phyloP scores from a whole-genome alignment of 2,888 invertebrate species.

The Drosophila anomalata region DNA sequence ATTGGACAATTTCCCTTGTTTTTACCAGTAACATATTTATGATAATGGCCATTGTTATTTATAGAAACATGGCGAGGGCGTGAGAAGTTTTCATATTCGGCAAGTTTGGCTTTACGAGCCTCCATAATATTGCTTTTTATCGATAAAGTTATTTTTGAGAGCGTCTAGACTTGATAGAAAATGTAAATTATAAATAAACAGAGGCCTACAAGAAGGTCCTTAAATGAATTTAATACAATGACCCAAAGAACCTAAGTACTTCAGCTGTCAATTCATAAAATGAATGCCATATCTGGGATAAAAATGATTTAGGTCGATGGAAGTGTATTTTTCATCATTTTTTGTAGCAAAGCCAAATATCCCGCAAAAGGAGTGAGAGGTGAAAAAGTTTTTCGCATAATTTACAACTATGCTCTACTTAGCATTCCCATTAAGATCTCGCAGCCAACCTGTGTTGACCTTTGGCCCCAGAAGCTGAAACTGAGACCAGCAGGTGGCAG shows the following conservation, averaged over 20 bases:
- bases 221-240: not conserved
- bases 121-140: conserved; percentile 25
- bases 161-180: conserved; percentile 34
- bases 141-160: conserved; percentile 23
- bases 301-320: conserved; percentile 20
- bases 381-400: conserved; percentile 44
- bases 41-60: conserved; percentile 48
- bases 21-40: conserved; percentile 50
- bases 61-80: conserved; percentile 8
- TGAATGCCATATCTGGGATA: conserved; percentile 7
- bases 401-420: conserved; percentile 46
- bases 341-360: conserved; percentile 4
- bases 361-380: conserved; percentile 5
- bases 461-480: conserved; percentile 8
- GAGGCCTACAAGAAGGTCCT: no score
- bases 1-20: conserved; percentile 43
- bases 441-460: conserved; percentile 40
- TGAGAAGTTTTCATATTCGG: conserved; percentile 19
- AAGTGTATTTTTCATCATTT: conserved; percentile 31
- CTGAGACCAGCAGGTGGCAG: not conserved
- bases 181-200: conserved; percentile 4
- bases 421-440: conserved; percentile 46
- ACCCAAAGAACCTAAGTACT: not conserved
- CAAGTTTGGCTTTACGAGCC: conserved; percentile 50
- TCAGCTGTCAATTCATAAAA: conserved; percentile 6